phyloP scores from a whole-genome alignment of 2,113 vertebrate genomes.

The Pollachius pollachius region DNA sequence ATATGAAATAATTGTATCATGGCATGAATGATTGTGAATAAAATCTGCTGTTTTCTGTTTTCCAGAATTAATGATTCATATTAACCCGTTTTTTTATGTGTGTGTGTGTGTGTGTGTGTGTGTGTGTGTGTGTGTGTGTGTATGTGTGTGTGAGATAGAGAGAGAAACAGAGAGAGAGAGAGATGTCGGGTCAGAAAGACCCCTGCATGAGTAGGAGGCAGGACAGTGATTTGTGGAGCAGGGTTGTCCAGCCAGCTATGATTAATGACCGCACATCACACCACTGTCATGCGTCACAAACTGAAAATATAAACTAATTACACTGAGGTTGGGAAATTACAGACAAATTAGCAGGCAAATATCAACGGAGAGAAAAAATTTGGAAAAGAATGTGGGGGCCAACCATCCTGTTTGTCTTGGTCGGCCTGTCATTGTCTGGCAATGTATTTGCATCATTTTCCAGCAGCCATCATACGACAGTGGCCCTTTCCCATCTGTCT shows the following conservation, averaged over 20 bases:
- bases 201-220: neutral
- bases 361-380: no score
- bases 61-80: neutral
- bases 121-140: conserved; percentile 18
- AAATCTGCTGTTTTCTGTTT: neutral
- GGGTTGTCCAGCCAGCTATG: conserved; percentile 22
- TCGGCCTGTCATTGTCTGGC: no score
- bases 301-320: no score
- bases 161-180: neutral
- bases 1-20: no score
- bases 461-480: no score
- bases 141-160: neutral
- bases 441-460: no score
- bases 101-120: conserved; percentile 3
- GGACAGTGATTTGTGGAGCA: neutral
- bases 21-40: neutral
- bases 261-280: conserved; percentile 46
- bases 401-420: no score
- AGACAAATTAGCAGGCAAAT: no score
- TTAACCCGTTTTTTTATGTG: neutral
- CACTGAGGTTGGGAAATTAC: no score
- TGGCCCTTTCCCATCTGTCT: no score
- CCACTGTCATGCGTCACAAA: conserved; percentile 24
- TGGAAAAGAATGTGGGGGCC: no score
- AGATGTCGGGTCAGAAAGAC: conserved; percentile 13